Evolutionary conservation across 2,888 invertebrate species (phyloP).

Genomic region (Morpho helenor): DNA sequence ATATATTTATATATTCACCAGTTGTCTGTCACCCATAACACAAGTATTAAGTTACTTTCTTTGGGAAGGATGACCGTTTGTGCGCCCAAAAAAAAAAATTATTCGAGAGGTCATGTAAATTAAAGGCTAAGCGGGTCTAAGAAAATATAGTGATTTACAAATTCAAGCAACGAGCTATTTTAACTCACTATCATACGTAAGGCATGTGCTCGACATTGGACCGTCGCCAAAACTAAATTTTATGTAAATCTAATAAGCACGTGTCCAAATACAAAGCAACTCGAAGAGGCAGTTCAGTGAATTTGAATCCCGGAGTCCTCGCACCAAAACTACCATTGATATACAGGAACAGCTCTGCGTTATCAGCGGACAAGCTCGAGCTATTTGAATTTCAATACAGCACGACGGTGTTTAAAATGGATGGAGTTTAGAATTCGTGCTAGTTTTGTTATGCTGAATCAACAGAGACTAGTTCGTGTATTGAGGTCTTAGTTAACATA

Average conservation of each 20-base stretch:
- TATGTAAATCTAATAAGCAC: constrained; percentile 24
- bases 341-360: constrained; percentile 45
- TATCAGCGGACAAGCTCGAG: constrained; percentile 40
- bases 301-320: constrained; percentile 30
- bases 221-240: constrained; percentile 6
- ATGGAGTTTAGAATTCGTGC: constrained; percentile 12
- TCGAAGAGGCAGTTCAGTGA: constrained; percentile 18
- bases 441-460: constrained; percentile 12
- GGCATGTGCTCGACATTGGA: neutral
- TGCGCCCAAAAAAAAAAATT: no score
- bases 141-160: no score
- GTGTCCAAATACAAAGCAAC: constrained; percentile 19
- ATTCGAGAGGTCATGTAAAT: no score
- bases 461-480: neutral
- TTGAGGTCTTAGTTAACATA: no score
- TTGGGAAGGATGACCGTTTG: no score
- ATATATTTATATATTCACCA: no score
- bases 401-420: constrained; percentile 18
- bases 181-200: no score
- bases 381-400: constrained; percentile 52
- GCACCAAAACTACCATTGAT: constrained; percentile 41
- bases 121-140: no score
- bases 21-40: no score
- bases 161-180: no score
- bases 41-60: no score